Conservation (phyloP, 1,140 invertebrate species). For the Olivierus martensii region DNA sequence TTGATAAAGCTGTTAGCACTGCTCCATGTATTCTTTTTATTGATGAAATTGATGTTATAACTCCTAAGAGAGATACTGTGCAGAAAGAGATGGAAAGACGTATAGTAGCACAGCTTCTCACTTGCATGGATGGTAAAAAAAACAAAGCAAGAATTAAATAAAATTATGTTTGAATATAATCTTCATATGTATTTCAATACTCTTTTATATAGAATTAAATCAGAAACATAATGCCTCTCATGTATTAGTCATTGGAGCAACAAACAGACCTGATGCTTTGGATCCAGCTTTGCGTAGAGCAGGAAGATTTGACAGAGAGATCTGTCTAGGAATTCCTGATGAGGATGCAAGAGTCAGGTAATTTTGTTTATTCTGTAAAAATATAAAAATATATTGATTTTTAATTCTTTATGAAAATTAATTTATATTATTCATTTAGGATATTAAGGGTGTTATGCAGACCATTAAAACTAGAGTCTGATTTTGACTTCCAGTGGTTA, state of each 20-base stretch:
- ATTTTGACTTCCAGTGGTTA: slow-evolving; percentile 53
- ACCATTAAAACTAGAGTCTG: slow-evolving; percentile 47
- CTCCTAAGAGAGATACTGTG: slow-evolving; percentile 65
- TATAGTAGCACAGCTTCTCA: slow-evolving; percentile 82
- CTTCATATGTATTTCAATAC: too few species aligned
- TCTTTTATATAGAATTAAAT: slow-evolving; percentile 45
- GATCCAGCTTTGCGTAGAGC: slow-evolving; percentile 84
- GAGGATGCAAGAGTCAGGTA: slow-evolving; percentile 45
- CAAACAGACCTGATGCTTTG: slow-evolving; percentile 80
- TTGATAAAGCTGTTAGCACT: slow-evolving; percentile 58
- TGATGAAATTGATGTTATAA: slow-evolving; percentile 86
- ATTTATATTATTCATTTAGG: too few species aligned
- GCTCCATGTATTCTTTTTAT: slow-evolving; percentile 82
- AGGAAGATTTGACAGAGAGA: slow-evolving; percentile 81
- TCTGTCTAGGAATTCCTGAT: slow-evolving; percentile 85
- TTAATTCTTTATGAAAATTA: too few species aligned
- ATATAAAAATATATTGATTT: not conserved
- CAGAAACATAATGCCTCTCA: slow-evolving; percentile 44
- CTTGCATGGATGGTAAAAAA: slow-evolving; percentile 61
- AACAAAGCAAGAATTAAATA: not conserved
- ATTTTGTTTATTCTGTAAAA: not conserved
- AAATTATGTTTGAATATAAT: too few species aligned
- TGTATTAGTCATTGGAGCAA: slow-evolving; percentile 85
- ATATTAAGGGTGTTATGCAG: slow-evolving; percentile 44
- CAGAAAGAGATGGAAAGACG: slow-evolving; percentile 88